Evolutionary conservation across 1,140 invertebrate species (phyloP).

Genomic region (Eufriesea mexicana): DNA sequence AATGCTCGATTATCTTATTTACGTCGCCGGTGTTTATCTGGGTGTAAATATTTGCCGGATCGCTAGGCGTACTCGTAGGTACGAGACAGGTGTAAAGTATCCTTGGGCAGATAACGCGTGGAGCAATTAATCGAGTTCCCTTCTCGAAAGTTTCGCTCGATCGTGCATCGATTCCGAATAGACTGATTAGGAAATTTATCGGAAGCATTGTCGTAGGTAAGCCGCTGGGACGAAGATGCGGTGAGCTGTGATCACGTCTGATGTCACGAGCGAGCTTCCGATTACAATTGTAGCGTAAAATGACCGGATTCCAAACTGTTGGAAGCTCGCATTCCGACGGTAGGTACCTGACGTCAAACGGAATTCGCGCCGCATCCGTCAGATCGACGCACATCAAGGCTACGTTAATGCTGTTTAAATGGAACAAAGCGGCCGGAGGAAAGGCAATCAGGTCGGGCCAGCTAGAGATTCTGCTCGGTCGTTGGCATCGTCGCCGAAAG

Average conservation of each 20-base stretch:
- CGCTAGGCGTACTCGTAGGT: too few species aligned
- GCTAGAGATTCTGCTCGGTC: not conserved
- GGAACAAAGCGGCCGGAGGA: not conserved
- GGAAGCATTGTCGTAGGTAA: not conserved
- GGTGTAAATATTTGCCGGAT: too few species aligned
- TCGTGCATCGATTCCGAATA: too few species aligned
- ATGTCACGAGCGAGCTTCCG: not conserved
- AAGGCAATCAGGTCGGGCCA: not conserved
- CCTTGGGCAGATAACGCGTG: too few species aligned
- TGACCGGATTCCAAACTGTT: slow-evolving; percentile 1
- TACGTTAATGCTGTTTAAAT: not conserved
- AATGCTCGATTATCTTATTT: not conserved
- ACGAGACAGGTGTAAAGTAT: too few species aligned
- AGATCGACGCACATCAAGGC: slow-evolving; percentile 16
- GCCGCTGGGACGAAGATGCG: too few species aligned
- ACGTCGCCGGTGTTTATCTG: not conserved
- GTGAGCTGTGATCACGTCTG: not conserved
- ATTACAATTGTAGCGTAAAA: slow-evolving; percentile 33
- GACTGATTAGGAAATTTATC: not conserved
- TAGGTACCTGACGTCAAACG: slow-evolving; percentile 16
- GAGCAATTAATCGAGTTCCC: too few species aligned
- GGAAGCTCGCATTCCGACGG: not conserved
- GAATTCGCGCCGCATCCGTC: slow-evolving; percentile 7
- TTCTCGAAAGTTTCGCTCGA: not conserved
- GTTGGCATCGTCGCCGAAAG: not conserved